Base-by-base conservation (phyloP, 2,797 vertebrate species). In the Syndactyla subalaris region DNA sequence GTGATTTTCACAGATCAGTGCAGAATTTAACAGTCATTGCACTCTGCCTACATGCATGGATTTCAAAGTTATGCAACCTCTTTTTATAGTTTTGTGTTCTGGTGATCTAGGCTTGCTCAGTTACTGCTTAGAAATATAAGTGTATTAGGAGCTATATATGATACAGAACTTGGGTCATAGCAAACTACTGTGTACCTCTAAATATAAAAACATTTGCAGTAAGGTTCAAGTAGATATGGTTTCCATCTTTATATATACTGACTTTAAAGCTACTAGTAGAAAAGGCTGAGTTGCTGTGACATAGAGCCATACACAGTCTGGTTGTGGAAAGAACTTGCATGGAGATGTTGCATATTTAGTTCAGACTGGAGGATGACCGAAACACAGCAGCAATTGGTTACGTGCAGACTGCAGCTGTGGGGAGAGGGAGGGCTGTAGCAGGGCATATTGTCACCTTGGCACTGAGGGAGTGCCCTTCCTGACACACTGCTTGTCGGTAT, bases 41-140 rank as follows among this genome's bases (percentile, higher is more conserved):
- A 67, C 88, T 89, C 93, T 87, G 83, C 94, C 93, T 95, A 91
- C 90, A 23, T 85, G 68, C 93, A 39, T 77, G 58, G 61, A 13
- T 93, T 92, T 92, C n/a, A 52, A 90, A 93, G 77, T 96, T 96
- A 94, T 11, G 74, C 88, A 96, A 67, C 54, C 49, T 88, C 61
- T 95, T 95, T 93, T 89, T 93, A 86, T 79, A 86, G 72, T 91
- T 89, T 12, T 59, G 14, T 83, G 32, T 89, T 91, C 58, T 87
- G 46, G 51, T 88, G 77, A 87, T 67, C 67, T 61, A 52, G 71
- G 34, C 45, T 89, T 88, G 83, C 23, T 89, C n/a, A 72, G 39
- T 86, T 93, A 63, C 5, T 32, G 17, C 51, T 93, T 68, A 81
- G 88, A 92, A 92, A 58, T 78, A 3, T 5, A n/a, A 54, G 30